Evolutionary conservation across 2,797 vertebrate species (phyloP).

Genomic region (Centroberyx gerrardi): DNA sequence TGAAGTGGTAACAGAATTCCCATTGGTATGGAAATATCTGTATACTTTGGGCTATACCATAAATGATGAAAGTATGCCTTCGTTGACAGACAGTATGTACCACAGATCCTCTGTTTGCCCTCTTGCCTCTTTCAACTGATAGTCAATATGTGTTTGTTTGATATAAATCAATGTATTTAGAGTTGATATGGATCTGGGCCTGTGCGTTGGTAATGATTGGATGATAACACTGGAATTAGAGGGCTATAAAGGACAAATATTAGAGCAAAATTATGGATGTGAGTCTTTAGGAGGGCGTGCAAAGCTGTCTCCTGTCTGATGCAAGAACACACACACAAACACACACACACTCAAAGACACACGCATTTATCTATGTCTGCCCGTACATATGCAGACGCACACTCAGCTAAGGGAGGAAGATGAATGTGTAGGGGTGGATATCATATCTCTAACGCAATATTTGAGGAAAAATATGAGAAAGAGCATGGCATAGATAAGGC

Average conservation of each 20-base stretch:
- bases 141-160: not conserved
- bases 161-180: slow-evolving; percentile 32
- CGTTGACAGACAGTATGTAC: not conserved
- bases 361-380: slow-evolving; percentile 27
- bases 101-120: not conserved
- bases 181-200: not conserved
- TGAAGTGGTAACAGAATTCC: slow-evolving; percentile 24
- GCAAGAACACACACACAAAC: slow-evolving; percentile 7
- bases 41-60: not conserved
- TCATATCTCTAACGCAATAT: slow-evolving; percentile 70
- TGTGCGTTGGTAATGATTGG: not conserved
- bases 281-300: slow-evolving; percentile 32
- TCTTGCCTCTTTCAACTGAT: not conserved
- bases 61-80: not conserved
- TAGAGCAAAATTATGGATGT: slow-evolving; percentile 47
- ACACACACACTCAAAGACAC: slow-evolving; percentile 26
- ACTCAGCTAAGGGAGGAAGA: slow-evolving; percentile 56
- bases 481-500: slow-evolving; percentile 68
- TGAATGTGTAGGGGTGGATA: slow-evolving; percentile 67
- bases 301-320: slow-evolving; percentile 7
- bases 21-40: slow-evolving; percentile 51
- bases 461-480: slow-evolving; percentile 75
- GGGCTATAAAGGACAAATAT: slow-evolving; percentile 9
- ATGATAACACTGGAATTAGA: not conserved
- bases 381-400: slow-evolving; percentile 54